A percentile compares a stretch with the other conserved stretches of the same genome.
Evolutionary conservation across 2,113 vertebrate genomes (phyloP).

Genomic region (Bubalus kerabau): DNA sequence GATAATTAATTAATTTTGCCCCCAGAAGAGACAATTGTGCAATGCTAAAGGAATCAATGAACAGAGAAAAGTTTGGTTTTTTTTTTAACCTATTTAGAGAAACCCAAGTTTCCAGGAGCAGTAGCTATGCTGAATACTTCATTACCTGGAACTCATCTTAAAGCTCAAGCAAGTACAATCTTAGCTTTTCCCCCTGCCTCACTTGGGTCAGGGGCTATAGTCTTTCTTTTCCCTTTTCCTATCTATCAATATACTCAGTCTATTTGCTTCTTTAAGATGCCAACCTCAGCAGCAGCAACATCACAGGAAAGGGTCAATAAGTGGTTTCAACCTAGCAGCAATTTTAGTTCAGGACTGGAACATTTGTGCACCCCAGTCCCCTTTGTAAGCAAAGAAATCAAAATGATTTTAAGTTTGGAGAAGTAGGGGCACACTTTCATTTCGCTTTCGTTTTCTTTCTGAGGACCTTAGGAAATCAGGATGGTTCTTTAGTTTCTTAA

Average conservation of each 20-base stretch:
- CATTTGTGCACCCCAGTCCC: background rate
- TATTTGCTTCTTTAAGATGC: conserved; percentile 32
- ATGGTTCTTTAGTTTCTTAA: background rate
- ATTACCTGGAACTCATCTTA: conserved; percentile 5
- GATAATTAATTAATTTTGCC: conserved; percentile 70
- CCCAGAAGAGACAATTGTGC: conserved; percentile 60
- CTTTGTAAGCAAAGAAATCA: background rate
- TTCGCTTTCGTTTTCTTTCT: background rate
- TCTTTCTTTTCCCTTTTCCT: accelerated
- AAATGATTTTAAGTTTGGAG: background rate
- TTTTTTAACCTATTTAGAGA: conserved; percentile 6
- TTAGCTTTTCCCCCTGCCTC: background rate
- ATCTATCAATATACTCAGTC: conserved; percentile 33
- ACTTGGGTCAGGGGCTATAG: accelerated
- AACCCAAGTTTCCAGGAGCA: conserved; percentile 3
- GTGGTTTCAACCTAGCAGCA: background rate
- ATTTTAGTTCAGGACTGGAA: background rate
- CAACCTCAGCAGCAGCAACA: conserved; percentile 25
- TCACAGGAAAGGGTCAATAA: conserved; percentile 25
- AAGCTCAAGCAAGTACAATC: conserved; percentile 12
- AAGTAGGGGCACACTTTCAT: background rate
- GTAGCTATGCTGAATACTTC: background rate
- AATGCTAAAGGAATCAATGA: conserved; percentile 15
- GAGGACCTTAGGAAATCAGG: background rate
- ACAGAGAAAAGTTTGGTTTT: conserved; percentile 3